Conservation (phyloP, 2,888 invertebrate species). For the Corbicula japonica region DNA sequence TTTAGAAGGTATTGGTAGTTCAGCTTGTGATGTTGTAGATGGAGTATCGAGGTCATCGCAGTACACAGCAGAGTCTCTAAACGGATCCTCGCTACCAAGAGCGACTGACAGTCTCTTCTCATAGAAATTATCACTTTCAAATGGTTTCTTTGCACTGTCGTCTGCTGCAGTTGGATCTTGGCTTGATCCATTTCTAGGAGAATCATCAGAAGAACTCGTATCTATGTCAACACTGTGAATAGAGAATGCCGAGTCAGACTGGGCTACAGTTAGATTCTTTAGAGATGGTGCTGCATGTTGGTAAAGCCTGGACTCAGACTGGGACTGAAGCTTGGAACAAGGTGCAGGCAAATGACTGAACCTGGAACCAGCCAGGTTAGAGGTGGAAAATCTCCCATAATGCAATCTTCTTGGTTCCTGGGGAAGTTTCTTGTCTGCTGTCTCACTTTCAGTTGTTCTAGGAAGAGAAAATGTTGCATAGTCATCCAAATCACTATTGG, state of each 20-base stretch:
- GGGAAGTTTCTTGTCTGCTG: constrained; percentile 10
- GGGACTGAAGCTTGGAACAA: constrained; percentile 30
- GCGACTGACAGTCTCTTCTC: constrained; percentile 86
- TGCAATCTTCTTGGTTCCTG: constrained; percentile 34
- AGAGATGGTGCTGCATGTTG: constrained; percentile 40
- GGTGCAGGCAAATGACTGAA: constrained; percentile 24
- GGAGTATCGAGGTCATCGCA: constrained; percentile 88
- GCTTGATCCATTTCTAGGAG: constrained; percentile 49
- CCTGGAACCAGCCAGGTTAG: constrained; percentile 36
- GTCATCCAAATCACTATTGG: constrained; percentile 68
- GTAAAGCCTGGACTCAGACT: constrained; percentile 38
- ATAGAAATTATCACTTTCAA: constrained; percentile 79
- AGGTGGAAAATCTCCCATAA: constrained; percentile 53
- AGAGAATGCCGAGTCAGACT: constrained; percentile 79
- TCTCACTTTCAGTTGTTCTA: constrained; percentile 17
- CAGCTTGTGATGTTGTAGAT: neutral
- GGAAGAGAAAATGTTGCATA: constrained; percentile 65
- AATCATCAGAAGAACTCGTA: constrained; percentile 63
- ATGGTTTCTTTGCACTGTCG: too few relatives aligned
- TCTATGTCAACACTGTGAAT: constrained; percentile 73
- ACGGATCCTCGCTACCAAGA: constrained; percentile 89
- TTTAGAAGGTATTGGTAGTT: constrained; percentile 41
- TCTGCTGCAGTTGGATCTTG: constrained; percentile 28
- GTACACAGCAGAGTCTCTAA: constrained; percentile 94
- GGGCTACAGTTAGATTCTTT: constrained; percentile 67